Evolutionary conservation across 2,113 vertebrate species (phyloP), one percentile per base, ranked within the genome.

Genomic region (Piprites chloris): DNA sequence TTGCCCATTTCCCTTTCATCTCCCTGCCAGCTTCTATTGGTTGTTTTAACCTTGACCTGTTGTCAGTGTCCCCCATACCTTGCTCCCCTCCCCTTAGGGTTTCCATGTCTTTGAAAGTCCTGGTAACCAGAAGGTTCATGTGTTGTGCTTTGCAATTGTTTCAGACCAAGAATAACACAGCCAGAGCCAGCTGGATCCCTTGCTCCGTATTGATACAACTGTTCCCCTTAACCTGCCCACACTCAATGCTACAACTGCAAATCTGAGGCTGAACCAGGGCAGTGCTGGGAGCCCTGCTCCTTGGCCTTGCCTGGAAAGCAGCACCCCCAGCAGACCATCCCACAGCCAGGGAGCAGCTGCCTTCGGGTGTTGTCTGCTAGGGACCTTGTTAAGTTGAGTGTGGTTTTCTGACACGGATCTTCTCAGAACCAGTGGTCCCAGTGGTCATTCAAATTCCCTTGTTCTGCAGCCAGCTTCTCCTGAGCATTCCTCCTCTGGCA

Each of bases 121-220:
- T 87, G 76, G 85, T 96, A 96, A 96, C 88, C 68, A 97, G 89
- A 95, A 94, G 86, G 81, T 97, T 97, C 88, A 49, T 88, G 68
- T 93, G 90, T 91, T 97, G 87, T 96, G 90, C 90, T 96, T 95
- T 5, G 12, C 89, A 82, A 7, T 95, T 10, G 3, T 78, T 93
- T 94, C 91, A 75, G 88, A 96, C 96, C 96, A 97, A 96, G 92
- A 96, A 97, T 92, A 97, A 96, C 66, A 97, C n/a, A 67, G 41
- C 23, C 6, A 1, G 81, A 80, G 95, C 97, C 96, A 96, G 93
- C 93, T 97, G 95, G 95, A 95, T 96, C 69, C 78, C 80, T 84
- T 4, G 1, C 73, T 85, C 74, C 1, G 3, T 96, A 88, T 95
- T 97, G 95, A 97, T 97, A 95, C 93, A 97, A 95, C 95, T 90